A percentile compares a stretch with the other conserved stretches of the same genome.
Evolutionary conservation across 2,797 vertebrate species (phyloP).

Genomic region (Tenualosa ilisha): DNA sequence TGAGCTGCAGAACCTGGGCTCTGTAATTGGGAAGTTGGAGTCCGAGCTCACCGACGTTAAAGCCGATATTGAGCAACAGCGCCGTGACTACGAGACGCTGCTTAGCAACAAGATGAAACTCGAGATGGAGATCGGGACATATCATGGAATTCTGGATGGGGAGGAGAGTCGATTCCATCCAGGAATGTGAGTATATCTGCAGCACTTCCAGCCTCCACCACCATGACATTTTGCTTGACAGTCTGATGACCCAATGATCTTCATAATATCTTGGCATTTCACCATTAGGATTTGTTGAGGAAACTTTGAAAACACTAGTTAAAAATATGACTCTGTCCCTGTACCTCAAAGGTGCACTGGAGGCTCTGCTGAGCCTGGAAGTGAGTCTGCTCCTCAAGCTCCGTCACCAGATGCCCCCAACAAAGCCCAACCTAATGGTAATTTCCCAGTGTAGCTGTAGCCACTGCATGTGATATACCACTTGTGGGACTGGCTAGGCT

Average conservation of each 20-base stretch:
- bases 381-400: not conserved
- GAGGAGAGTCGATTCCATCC: slow-evolving; percentile 80
- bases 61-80: slow-evolving; percentile 85
- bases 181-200: slow-evolving; percentile 42
- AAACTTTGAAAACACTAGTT: not conserved
- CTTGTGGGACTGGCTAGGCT: not conserved
- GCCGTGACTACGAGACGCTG: slow-evolving; percentile 79
- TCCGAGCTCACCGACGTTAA: slow-evolving; percentile 84
- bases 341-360: slow-evolving; percentile 36
- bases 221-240: not conserved
- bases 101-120: slow-evolving; percentile 81
- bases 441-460: not conserved
- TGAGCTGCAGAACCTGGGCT: slow-evolving; percentile 90
- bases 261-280: not conserved
- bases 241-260: not conserved
- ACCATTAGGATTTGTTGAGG: not conserved
- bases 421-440: slow-evolving; percentile 31
- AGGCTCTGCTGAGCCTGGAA: slow-evolving; percentile 41
- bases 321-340: slow-evolving; percentile 8
- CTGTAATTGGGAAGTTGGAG: slow-evolving; percentile 85
- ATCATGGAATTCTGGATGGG: slow-evolving; percentile 87
- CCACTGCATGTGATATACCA: not conserved
- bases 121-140: slow-evolving; percentile 83
- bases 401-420: slow-evolving; percentile 22
- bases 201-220: not conserved